Percentiles rank a stretch among this genome's conserved stretches.
Conservation (phyloP, 2,113 vertebrate species). For the Mus pahari region DNA sequence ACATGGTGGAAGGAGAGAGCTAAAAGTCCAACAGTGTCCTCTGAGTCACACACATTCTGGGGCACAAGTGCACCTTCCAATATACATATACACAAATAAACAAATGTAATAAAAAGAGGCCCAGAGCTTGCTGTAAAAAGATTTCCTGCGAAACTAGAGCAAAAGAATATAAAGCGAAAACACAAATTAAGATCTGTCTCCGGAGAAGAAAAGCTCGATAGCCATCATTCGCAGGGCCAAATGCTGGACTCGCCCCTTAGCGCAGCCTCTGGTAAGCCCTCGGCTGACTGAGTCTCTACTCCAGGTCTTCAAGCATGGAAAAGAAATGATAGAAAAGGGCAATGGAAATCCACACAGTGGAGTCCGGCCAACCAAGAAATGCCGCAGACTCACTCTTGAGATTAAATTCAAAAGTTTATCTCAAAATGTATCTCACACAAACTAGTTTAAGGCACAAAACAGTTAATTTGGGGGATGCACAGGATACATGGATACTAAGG, state of each 20-base stretch:
- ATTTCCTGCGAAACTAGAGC: background rate
- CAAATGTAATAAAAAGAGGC: background rate
- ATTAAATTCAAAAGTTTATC: constrained; percentile 22
- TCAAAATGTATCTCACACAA: background rate
- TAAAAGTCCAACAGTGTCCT: background rate
- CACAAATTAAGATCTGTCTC: background rate
- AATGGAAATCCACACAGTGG: background rate
- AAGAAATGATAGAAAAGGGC: background rate
- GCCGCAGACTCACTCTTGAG: background rate
- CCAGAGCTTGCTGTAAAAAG: background rate
- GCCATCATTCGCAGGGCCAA: background rate
- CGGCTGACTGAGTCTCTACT: background rate
- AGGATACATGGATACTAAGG: background rate
- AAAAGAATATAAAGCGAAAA: background rate
- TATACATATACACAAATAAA: background rate
- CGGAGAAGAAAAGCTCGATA: background rate
- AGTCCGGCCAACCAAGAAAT: background rate
- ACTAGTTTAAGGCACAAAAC: background rate
- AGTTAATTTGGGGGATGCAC: background rate
- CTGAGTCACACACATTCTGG: background rate
- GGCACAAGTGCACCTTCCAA: background rate
- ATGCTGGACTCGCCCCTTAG: background rate
- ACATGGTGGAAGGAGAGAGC: background rate
- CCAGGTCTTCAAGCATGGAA: background rate
- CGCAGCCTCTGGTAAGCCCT: background rate